phyloP scores from a whole-genome alignment of 2,888 invertebrate species.

The Coelopa pilipes region DNA sequence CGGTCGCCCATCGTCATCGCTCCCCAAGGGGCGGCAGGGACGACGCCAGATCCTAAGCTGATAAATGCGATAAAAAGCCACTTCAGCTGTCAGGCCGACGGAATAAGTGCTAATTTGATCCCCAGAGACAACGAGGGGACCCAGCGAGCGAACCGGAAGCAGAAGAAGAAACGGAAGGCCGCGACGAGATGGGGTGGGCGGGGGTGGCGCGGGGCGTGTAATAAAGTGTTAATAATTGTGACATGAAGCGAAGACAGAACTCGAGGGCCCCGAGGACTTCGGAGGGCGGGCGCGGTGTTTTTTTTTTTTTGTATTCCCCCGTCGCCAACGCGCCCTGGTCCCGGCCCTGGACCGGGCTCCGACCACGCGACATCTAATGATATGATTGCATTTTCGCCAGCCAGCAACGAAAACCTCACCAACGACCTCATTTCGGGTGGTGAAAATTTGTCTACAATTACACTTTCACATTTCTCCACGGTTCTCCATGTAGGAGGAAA shows the following conservation, averaged over 20 bases:
- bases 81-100: conserved; percentile 35
- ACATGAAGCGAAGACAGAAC: not conserved
- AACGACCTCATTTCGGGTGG: not conserved
- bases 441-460: conserved; percentile 27
- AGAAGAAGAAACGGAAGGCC: not conserved
- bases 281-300: not conserved
- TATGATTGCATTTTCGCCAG: conserved; percentile 31
- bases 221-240: conserved; percentile 35
- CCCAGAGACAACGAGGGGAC: not conserved
- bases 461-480: conserved; percentile 24
- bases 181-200: not conserved
- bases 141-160: not conserved
- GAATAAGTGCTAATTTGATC: conserved; percentile 36
- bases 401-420: not conserved
- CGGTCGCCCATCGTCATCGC: too few species aligned
- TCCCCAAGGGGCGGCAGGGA: too few species aligned
- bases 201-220: not conserved
- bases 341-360: too few species aligned
- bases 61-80: conserved; percentile 36
- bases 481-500: not conserved
- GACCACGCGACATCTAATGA: conserved; percentile 26
- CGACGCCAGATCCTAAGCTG: conserved; percentile 21
- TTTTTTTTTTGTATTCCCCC: not conserved
- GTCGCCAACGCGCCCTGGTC: too few species aligned
- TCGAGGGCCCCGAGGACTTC: not conserved